Evolutionary conservation across 2,797 vertebrate species (phyloP).

Genomic region (Helostoma temminkii): DNA sequence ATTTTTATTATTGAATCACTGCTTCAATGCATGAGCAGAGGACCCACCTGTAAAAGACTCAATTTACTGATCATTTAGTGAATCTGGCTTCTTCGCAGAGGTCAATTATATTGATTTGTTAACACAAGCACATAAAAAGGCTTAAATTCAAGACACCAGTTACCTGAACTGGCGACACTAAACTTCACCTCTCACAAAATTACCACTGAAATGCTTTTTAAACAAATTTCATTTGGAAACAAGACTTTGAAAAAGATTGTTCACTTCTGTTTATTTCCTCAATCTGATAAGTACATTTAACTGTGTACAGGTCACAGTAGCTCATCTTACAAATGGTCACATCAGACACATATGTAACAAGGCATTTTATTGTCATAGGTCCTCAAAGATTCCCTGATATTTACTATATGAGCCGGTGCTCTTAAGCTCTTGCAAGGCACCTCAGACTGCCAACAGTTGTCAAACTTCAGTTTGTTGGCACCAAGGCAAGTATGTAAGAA

Average conservation of each 20-base stretch:
- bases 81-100: too few relatives aligned
- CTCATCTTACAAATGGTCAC: slow-evolving; percentile 55
- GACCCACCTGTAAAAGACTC: too few relatives aligned
- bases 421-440: slow-evolving; percentile 64
- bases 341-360: slow-evolving; percentile 54
- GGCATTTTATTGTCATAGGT: slow-evolving; percentile 48
- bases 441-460: slow-evolving; percentile 50
- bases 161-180: background rate
- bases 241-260: slow-evolving; percentile 52
- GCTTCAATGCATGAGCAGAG: too few relatives aligned
- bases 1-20: too few relatives aligned
- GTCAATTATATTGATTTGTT: too few relatives aligned
- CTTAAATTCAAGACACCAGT: too few relatives aligned
- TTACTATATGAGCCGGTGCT: slow-evolving; percentile 35
- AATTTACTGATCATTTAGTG: too few relatives aligned
- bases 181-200: background rate
- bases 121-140: too few relatives aligned
- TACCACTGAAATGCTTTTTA: background rate
- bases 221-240: slow-evolving; percentile 16
- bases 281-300: slow-evolving; percentile 49
- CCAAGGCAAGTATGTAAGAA: slow-evolving; percentile 58
- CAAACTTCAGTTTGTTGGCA: slow-evolving; percentile 59
- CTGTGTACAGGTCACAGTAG: slow-evolving; percentile 28
- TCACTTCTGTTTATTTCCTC: slow-evolving; percentile 71
- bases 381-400: slow-evolving; percentile 70